phyloP scores from a whole-genome alignment of 2,797 vertebrate species.

The Streptopelia turtur region DNA sequence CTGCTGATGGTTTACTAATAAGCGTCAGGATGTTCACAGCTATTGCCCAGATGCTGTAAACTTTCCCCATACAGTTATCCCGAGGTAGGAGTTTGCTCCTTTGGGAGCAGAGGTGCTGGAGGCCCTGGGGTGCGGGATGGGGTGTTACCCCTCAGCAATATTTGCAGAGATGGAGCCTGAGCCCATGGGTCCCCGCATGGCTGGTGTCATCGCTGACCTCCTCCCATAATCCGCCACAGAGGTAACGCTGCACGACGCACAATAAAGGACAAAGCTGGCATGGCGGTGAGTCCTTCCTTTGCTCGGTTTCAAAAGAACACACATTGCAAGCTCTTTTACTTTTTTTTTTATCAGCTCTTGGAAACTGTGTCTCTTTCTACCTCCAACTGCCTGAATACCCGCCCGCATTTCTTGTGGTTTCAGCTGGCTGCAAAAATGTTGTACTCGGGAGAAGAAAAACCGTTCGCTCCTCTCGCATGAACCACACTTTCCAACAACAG shows the following conservation, averaged over 20 bases:
- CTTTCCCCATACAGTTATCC: accelerated
- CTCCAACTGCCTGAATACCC: slow-evolving; percentile 38
- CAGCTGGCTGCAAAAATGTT: slow-evolving; percentile 13
- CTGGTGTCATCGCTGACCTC: not conserved
- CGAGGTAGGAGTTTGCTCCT: not conserved
- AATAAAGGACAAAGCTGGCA: not conserved
- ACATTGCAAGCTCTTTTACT: not conserved
- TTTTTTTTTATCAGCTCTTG: not conserved
- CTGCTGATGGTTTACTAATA: not conserved
- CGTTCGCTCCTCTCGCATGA: accelerated
- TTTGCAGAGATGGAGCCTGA: not conserved
- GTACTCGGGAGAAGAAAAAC: not conserved
- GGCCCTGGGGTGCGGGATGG: not conserved
- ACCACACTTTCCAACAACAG: not conserved
- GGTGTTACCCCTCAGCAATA: not conserved
- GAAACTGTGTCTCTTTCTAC: not conserved
- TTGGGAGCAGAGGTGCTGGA: not conserved
- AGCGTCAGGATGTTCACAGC: not conserved
- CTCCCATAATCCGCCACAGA: not conserved
- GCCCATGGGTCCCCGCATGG: not conserved
- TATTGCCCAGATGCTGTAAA: not conserved
- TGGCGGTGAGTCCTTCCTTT: not conserved
- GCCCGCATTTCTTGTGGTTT: not conserved
- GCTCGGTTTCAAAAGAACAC: not conserved
- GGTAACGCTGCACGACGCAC: accelerated